Base-by-base conservation (phyloP, 1,140 invertebrate species). In the Charaxes varanes region DNA sequence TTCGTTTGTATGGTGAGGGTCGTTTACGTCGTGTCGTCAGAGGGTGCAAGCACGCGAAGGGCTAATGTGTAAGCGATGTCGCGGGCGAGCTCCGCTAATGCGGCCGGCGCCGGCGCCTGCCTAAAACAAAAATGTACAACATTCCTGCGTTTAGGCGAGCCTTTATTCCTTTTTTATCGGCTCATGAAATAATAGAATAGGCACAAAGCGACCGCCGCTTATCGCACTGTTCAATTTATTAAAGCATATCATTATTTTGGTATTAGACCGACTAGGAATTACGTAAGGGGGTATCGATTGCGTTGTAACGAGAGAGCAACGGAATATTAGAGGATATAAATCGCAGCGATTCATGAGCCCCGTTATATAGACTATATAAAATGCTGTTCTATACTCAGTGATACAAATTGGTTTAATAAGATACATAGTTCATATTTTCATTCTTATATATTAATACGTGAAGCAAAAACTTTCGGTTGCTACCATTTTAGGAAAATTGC, bases 161-260 rank as follows among this genome's bases (percentile, higher is more conserved):
- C 61, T 62, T 68, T 72, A 70, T 72, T 76, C 71, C 63, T 76
- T 79, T 79, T 76, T 76, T 79, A 79, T 79, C 68, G 62, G 64
- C 62, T 68, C 69, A 70, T 64, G 67, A 65, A 73, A 70, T 72
- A 72, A 68, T 72, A 72, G 70, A 66, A 68, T 60, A 49, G 60
- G 61, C 60, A 71, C 69, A 76, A 74, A 73, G 70, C 68, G 51
- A 34, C 22, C 40, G 31, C 43, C 28, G 43, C 51, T 66, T 66
- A 66, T 66, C 63, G 56, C 19, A 21, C 40, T 40, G 45, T 48
- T 53, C 59, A 49, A 66, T 66, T 66, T 66, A 66, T 66, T 60
- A 62, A 47, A 53, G 57, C 35, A 47, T 23, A 34, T 58, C 45
- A 53, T 59, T 55, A 55, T 46, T 14, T 2, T 12, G 12, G 36